These are phyloP conservation scores for Petrolisthes manimaculis DNA, from an alignment of 2,888 invertebrate genomes.

Conservation along the genomic window DNA sequence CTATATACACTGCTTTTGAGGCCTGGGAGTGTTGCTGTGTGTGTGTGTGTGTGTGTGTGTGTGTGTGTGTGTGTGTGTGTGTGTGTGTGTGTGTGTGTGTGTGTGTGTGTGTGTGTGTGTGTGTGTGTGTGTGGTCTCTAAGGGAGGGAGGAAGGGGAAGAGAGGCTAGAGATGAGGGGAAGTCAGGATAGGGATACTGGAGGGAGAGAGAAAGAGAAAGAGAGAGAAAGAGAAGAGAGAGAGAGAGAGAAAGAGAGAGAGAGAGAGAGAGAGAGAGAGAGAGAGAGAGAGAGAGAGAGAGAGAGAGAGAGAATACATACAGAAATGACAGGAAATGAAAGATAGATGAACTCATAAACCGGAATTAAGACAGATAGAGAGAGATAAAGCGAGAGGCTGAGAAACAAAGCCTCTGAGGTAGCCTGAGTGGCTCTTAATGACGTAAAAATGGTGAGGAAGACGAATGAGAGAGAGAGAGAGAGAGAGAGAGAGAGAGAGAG, in stretches of 20 bases:
- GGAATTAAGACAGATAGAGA: neutral
- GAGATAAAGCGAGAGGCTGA: neutral
- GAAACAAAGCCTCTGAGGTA: too few relatives aligned
- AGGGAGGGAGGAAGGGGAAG: neutral
- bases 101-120: too few relatives aligned
- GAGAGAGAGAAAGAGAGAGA: neutral
- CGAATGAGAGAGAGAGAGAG: neutral
- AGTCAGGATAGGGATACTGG: neutral
- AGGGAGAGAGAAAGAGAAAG: neutral
- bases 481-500: neutral
- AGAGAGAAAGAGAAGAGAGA: neutral
- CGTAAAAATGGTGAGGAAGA: neutral
- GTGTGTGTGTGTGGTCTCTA: slow-evolving; percentile 13
- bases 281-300: neutral
- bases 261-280: too few relatives aligned
- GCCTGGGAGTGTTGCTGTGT: too few relatives aligned
- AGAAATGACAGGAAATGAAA: neutral
- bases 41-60: too few relatives aligned
- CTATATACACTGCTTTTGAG: too few relatives aligned
- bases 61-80: too few relatives aligned
- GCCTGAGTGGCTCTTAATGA: neutral
- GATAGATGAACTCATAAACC: neutral
- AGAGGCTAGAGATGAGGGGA: neutral
- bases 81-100: too few relatives aligned
- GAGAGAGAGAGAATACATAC: neutral